Conservation (phyloP, 2,113 vertebrate species). For the Parus major region DNA sequence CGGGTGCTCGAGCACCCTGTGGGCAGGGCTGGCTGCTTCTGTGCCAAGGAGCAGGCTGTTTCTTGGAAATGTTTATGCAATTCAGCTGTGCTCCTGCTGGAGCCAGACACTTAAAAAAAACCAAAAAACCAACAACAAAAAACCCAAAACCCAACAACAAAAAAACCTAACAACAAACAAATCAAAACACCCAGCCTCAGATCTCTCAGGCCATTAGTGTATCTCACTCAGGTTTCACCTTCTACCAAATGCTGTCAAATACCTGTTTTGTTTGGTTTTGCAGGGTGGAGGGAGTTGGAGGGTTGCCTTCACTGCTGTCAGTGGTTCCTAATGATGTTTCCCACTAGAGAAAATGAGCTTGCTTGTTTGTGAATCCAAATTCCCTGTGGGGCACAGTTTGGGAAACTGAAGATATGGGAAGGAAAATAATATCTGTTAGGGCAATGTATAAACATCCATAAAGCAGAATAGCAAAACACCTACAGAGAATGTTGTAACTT, state of each 20-base stretch:
- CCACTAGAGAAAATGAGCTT: slow-evolving; percentile 30
- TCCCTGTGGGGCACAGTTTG: neutral
- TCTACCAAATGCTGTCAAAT: neutral
- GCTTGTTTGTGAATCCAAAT: slow-evolving; percentile 8
- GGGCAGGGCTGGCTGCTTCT: neutral
- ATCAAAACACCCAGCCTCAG: neutral
- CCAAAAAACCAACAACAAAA: neutral
- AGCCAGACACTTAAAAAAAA: neutral
- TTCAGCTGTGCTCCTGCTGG: neutral
- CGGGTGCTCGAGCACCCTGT: neutral
- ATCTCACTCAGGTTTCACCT: neutral
- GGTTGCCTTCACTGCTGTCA: slow-evolving; percentile 5
- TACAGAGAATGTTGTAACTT: neutral
- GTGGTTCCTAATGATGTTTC: slow-evolving; percentile 29
- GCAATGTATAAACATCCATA: neutral
- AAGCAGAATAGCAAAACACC: slow-evolving; percentile 30
- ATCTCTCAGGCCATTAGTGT: neutral
- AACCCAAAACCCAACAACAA: neutral
- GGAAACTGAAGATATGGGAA: slow-evolving; percentile 31
- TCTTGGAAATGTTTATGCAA: slow-evolving; percentile 43
- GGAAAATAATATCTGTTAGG: neutral
- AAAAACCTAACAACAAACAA: neutral
- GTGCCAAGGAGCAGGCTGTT: neutral
- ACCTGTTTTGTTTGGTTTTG: slow-evolving; percentile 18
- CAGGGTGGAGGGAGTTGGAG: slow-evolving; percentile 15